Evolutionary conservation across 2,797 vertebrate genomes (phyloP), one percentile per base, ranked within the genome.

Genomic region (Silurus lanzhouensis): DNA sequence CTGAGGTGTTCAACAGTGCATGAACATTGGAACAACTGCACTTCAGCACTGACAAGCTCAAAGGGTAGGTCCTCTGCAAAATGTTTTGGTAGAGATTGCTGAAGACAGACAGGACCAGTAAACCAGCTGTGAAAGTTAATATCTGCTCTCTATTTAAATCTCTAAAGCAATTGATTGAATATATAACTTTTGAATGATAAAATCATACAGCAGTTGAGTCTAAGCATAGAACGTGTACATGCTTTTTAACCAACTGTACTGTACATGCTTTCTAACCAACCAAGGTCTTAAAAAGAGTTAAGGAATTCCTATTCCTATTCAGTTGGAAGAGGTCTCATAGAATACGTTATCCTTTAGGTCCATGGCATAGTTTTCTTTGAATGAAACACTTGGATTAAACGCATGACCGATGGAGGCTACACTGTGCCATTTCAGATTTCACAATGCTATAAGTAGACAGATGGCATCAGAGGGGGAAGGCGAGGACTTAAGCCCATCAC

Each of bases 31-130:
- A 27, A 19, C 2, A 64, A n/a, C 6, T 14, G 25, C 3, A 89
- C 22, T 0, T 87, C 82, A 5, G 48, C 27, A 2, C 85, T 71
- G 1, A 88, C 48, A 1, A 89, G 58, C 1, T 58, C 38, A 55
- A 38, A 82, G 6, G 2, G 14, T 7, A 19, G 10, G 19, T 22
- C 13, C 15, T 83, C 68, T 6, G 63, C 9, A 15, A 1, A 15
- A 44, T 70, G 31, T 17, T 2, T 8, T 27, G 25, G 13, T 13
- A 66, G 64, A 66, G 10, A 6, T 27, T 68, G 27, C 67, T 68
- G 2, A 22, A 85, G 52, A 44, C 89, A 87, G 2, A 63, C 31
- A 10, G 80, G 86, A 6, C 85, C 86, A 15, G 68, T 84, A 20
- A 88, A 67, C 86, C 87, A 86, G 6, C 12, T 72, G 8, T 31